phyloP scores from a whole-genome alignment of 35 echinoderm and acorn worm genomes.

The Lytechinus variegatus region DNA sequence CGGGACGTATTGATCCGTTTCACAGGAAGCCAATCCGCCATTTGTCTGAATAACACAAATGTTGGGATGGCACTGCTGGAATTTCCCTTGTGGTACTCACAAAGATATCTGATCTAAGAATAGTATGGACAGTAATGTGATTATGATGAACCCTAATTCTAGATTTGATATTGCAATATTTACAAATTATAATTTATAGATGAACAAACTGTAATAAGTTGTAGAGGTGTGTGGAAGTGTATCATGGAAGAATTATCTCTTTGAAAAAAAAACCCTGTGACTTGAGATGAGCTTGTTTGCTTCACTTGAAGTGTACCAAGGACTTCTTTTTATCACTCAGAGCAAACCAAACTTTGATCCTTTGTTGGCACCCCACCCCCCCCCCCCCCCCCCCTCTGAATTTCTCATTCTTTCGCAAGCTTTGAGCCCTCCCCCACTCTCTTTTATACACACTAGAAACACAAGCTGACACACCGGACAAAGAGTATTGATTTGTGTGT shows the following conservation, averaged over 20 bases:
- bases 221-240: neutral
- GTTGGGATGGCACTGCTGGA: neutral
- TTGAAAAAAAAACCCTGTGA: neutral
- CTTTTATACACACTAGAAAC: neutral
- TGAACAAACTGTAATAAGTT: neutral
- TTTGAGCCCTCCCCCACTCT: neutral
- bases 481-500: constrained; percentile 34
- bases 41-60: constrained; percentile 14
- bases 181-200: neutral
- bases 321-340: neutral
- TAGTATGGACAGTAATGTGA: neutral
- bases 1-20: constrained; percentile 29
- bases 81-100: neutral
- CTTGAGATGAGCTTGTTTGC: neutral
- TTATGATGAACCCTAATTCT: no score
- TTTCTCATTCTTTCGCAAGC: neutral
- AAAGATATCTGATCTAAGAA: neutral
- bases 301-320: neutral
- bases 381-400: neutral
- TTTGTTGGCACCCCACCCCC: neutral
- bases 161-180: neutral
- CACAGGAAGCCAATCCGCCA: constrained; percentile 27
- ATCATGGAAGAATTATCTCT: neutral
- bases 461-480: neutral
- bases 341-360: neutral